Evolutionary conservation across 2,888 invertebrate species (phyloP), one percentile per base, ranked within the genome.

Genomic region (Willowsia nigromaculata): DNA sequence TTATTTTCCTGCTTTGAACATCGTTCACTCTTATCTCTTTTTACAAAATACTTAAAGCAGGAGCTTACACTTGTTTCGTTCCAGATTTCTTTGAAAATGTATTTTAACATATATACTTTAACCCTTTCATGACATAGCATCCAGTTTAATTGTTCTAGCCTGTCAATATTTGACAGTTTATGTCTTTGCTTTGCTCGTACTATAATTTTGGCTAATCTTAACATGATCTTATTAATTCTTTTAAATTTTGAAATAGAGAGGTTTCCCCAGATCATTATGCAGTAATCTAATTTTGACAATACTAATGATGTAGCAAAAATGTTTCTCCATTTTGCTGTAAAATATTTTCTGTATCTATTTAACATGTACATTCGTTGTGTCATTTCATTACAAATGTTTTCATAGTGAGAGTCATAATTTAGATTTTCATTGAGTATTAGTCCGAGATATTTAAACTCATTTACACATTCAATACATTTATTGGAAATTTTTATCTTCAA

Each of bases 221-320:
- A 33, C 9, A 84, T 53, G 3, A 84, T 74, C 22, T 74, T 71
- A 18, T 84, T 84, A 2, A 84, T 74, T 30, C 84, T 33, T 84
- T 74, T 53, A n/a, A n/a, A 1, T 74, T 84, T 84, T 2, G 56
- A 15, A 7, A 13, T 27, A 1, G 47, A 7, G 9, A 84, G 1
- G n/a, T 53, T 37, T 6, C 84, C 84, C 74, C 84, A 84, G 18
- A 84, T 40, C 0, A 30, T 4, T 0, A 84, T 5, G 25, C 84
- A 84, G n/a, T 84, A 84, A 9, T 84, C 84, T 25, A 84, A 25
- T 40, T n/a, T 13, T 13, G 84, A 74, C 1, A 84, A 0, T 0
- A 84, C 25, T 6, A 84, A 47, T 6, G 84, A 84, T 0, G 83
- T 84, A 22, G 7, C 6, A 40, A 84, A 84, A 25, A 84, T 56